These are phyloP conservation scores for Sibirionetta formosa DNA, from an alignment of 2,797 vertebrate species.

Conservation along the genomic window DNA sequence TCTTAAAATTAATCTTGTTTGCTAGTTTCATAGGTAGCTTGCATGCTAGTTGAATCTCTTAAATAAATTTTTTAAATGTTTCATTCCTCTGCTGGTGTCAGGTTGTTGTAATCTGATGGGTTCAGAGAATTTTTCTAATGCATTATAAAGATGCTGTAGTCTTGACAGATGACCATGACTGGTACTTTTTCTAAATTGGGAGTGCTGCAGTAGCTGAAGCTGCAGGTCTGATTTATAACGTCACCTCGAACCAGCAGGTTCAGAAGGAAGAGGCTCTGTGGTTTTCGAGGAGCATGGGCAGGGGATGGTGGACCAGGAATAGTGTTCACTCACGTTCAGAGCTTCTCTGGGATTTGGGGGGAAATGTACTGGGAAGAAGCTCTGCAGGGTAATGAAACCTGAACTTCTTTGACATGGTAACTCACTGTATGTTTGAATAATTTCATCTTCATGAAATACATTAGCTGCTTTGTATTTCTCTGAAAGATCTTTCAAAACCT, in stretches of 20 bases:
- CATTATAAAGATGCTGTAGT: background rate
- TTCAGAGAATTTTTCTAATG: background rate
- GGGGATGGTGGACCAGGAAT: background rate
- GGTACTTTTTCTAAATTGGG: background rate
- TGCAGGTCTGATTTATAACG: background rate
- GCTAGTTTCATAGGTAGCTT: background rate
- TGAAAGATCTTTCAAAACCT: background rate
- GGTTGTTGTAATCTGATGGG: background rate
- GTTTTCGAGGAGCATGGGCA: background rate
- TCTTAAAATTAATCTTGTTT: background rate
- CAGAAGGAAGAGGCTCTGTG: background rate
- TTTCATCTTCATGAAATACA: background rate
- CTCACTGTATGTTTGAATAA: fast-evolving
- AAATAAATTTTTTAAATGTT: background rate
- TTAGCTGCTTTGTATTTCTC: background rate
- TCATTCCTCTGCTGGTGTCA: background rate
- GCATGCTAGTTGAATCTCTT: background rate
- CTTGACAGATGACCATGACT: background rate
- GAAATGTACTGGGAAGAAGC: fast-evolving
- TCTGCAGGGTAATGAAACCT: background rate
- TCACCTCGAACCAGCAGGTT: background rate
- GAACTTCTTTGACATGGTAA: background rate
- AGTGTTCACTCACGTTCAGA: fast-evolving
- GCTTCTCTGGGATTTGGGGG: background rate
- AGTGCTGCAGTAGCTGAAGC: background rate